Evolutionary conservation across 2,113 vertebrate species (phyloP).

Genomic region (Petaurus breviceps): DNA sequence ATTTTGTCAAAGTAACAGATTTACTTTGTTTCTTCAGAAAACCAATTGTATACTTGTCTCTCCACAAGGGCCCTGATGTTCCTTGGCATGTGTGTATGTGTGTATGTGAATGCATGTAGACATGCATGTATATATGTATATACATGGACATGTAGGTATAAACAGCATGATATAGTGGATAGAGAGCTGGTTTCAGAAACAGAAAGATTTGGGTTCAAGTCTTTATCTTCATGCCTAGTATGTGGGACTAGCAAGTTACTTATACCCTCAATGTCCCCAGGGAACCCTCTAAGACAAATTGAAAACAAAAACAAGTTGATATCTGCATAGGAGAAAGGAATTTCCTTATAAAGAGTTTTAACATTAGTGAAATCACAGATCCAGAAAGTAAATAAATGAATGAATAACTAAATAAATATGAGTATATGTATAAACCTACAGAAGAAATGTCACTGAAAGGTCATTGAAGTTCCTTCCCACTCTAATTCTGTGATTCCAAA

Average conservation of each 20-base stretch:
- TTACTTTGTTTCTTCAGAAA: background rate
- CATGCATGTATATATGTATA: background rate
- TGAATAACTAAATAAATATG: background rate
- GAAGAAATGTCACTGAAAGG: background rate
- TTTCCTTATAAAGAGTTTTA: background rate
- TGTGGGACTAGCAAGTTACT: background rate
- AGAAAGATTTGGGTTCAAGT: background rate
- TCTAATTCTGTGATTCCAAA: background rate
- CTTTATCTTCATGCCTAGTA: background rate
- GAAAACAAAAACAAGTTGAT: background rate
- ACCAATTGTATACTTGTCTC: background rate
- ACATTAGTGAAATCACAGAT: background rate
- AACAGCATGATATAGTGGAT: background rate
- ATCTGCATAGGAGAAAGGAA: background rate
- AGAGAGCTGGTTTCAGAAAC: background rate
- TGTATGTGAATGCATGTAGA: background rate
- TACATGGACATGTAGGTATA: background rate
- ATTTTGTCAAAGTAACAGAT: background rate
- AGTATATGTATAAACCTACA: background rate
- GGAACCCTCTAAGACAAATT: background rate
- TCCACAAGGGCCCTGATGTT: background rate
- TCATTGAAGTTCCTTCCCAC: background rate
- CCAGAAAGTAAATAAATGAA: no score
- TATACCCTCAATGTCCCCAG: background rate
- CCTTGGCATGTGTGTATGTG: background rate